These are phyloP conservation scores for Tyrophagus putrescentiae DNA, from an alignment of 1,140 invertebrate species.

Conservation along the genomic window DNA sequence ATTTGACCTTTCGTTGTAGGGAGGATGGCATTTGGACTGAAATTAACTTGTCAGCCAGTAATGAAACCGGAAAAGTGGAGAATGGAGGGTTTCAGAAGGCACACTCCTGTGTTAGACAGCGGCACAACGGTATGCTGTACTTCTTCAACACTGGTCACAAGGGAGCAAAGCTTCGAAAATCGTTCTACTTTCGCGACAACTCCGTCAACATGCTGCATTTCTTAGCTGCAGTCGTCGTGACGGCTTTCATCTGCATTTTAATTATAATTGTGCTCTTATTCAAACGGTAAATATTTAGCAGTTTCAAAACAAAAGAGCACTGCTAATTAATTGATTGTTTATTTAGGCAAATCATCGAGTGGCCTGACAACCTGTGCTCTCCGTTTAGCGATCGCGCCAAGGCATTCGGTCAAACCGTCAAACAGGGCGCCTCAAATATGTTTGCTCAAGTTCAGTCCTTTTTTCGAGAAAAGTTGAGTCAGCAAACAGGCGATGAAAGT, in stretches of 20 bases:
- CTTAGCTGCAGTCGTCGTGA: slow-evolving; percentile 21
- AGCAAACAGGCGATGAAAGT: background rate
- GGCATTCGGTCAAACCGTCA: background rate
- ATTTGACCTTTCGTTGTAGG: slow-evolving; percentile 19
- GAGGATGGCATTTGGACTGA: slow-evolving; percentile 25
- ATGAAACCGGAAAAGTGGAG: background rate
- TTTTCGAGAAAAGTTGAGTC: background rate
- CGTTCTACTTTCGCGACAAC: background rate
- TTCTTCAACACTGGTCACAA: background rate
- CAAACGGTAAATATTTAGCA: slow-evolving; percentile 21
- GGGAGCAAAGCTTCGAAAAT: background rate
- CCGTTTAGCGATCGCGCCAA: background rate
- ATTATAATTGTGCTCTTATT: slow-evolving; percentile 21
- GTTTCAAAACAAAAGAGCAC: background rate
- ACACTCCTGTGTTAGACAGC: slow-evolving; percentile 12
- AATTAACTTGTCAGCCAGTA: background rate
- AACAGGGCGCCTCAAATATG: background rate
- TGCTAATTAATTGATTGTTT: background rate
- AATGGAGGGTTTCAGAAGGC: no score
- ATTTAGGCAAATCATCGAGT: slow-evolving; percentile 11
- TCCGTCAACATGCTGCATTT: background rate
- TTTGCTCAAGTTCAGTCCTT: background rate
- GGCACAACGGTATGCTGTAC: slow-evolving; percentile 20
- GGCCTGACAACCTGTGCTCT: background rate
- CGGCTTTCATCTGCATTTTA: slow-evolving; percentile 19